These are phyloP conservation scores for Ormyrus thymus DNA, from an alignment of 2,888 invertebrate species.

Conservation along the genomic window DNA sequence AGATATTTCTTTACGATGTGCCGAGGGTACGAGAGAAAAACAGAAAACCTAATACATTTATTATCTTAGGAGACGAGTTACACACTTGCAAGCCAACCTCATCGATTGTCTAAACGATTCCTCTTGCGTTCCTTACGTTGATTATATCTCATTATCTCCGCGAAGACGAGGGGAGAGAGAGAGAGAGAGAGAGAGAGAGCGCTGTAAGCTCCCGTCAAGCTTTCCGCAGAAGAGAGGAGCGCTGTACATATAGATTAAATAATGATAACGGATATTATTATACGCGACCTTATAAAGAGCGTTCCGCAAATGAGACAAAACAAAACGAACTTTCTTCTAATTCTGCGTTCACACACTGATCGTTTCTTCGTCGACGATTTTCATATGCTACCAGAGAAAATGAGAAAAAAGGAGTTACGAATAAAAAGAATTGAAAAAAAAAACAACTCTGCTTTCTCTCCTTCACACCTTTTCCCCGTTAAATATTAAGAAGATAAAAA, in stretches of 20 bases:
- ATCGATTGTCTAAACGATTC: background rate
- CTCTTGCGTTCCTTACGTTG: conserved; percentile 6
- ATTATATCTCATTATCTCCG: conserved; percentile 2
- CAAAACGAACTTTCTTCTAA: conserved; percentile 54
- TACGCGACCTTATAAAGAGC: conserved; percentile 19
- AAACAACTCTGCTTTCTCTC: background rate
- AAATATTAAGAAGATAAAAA: too few species aligned
- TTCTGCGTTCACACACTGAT: conserved; percentile 55
- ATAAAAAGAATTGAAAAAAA: conserved; percentile 52
- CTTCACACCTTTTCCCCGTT: background rate
- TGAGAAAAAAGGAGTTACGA: conserved; percentile 52
- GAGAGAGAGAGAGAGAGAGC: conserved; percentile 19
- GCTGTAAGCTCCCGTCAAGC: conserved; percentile 55
- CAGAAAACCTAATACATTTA: conserved; percentile 19
- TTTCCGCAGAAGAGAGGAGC: conserved; percentile 36
- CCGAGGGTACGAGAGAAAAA: background rate
- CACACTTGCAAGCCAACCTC: conserved; percentile 29
- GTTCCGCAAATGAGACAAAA: conserved; percentile 38
- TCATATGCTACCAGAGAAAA: conserved; percentile 57
- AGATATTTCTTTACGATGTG: conserved; percentile 34
- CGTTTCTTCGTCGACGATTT: conserved; percentile 56
- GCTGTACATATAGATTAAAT: conserved; percentile 47
- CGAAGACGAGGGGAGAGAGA: too few species aligned
- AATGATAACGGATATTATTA: conserved; percentile 33
- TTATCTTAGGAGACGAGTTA: conserved; percentile 1